Percentiles rank a stretch among this genome's conserved stretches.
These are phyloP conservation scores for Tauraco erythrolophus DNA, from an alignment of 2,113 vertebrate genomes.

Conservation along the genomic window DNA sequence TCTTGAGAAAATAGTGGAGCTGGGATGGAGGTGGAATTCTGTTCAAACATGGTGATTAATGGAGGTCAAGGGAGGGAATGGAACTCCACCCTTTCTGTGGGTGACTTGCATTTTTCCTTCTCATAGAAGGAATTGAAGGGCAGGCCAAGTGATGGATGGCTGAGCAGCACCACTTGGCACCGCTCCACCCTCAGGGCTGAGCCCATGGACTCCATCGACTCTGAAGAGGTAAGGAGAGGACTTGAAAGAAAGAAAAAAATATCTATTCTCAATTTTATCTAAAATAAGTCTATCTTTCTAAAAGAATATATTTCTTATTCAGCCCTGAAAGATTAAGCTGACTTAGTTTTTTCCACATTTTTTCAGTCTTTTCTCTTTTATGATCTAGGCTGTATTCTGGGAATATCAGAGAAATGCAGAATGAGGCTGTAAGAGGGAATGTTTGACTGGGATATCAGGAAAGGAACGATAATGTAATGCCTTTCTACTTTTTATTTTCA, in stretches of 20 bases:
- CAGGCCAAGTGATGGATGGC: neutral
- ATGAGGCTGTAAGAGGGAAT: neutral
- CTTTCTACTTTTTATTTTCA: neutral
- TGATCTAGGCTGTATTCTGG: neutral
- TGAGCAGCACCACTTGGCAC: neutral
- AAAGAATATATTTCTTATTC: neutral
- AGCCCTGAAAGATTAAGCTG: neutral
- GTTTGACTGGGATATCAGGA: neutral
- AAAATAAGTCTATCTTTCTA: neutral
- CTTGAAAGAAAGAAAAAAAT: neutral
- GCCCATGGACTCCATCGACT: neutral
- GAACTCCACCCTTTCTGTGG: neutral
- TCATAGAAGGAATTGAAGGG: rapidly evolving
- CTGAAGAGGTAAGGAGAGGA: neutral
- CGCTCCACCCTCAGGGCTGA: neutral
- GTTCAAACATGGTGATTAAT: rapidly evolving
- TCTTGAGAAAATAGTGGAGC: no score
- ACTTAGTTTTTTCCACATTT: rapidly evolving
- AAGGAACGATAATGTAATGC: neutral
- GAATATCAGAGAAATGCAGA: neutral
- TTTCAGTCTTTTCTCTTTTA: neutral
- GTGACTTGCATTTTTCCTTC: neutral
- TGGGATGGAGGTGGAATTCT: no score
- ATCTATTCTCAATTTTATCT: neutral
- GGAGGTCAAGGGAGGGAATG: neutral